Evolutionary conservation across 2,113 vertebrate species (phyloP).

Genomic region (Sinocyclocheilus rhinocerous): DNA sequence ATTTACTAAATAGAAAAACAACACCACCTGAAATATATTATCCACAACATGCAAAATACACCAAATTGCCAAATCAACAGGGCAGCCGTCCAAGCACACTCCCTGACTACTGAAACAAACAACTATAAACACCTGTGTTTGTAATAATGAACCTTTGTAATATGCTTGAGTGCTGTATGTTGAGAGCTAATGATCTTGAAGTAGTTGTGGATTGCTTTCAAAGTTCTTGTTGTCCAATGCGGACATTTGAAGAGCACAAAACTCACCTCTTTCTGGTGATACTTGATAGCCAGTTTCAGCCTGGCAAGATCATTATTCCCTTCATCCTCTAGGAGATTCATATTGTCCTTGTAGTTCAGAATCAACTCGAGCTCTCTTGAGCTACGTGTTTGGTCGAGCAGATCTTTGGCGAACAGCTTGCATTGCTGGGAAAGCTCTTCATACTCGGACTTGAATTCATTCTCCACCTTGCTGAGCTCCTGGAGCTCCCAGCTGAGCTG

Average conservation of each 20-base stretch:
- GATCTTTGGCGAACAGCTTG: conserved; percentile 97
- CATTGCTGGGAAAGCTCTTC: conserved; percentile 95
- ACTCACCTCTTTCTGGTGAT: conserved; percentile 95
- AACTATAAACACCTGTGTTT: not conserved
- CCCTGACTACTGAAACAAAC: not conserved
- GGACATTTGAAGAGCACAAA: not conserved
- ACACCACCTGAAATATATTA: not conserved
- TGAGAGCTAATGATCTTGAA: not conserved
- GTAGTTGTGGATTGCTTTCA: not conserved
- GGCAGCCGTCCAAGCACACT: not conserved
- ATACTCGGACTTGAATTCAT: conserved; percentile 97
- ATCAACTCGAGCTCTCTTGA: conserved; percentile 97
- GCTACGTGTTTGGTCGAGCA: conserved; percentile 96
- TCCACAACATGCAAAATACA: not conserved
- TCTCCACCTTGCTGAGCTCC: conserved; percentile 98
- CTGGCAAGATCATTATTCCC: conserved; percentile 90
- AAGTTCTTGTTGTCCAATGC: not conserved
- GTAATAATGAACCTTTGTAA: not conserved
- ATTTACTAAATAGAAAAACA: not conserved
- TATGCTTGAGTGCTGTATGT: not conserved
- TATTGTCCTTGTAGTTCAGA: conserved; percentile 94
- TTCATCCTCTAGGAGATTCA: conserved; percentile 87
- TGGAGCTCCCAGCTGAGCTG: conserved; percentile 97
- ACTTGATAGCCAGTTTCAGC: conserved; percentile 96
- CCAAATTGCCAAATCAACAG: not conserved